Conservation (phyloP, 2,888 invertebrate genomes). For the Drosophila atroscutellata region DNA sequence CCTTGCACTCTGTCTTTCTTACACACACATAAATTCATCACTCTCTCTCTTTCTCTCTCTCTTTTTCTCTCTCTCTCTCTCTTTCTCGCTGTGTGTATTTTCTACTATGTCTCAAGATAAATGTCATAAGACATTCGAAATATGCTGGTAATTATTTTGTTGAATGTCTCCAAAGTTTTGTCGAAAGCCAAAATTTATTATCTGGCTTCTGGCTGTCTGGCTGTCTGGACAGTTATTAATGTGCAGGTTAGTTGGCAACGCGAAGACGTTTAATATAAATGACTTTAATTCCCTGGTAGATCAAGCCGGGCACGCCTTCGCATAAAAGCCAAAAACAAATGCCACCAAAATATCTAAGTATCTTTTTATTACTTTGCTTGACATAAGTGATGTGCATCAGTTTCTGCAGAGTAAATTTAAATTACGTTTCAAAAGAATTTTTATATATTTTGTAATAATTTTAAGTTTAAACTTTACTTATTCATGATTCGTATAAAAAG, state of each 20-base stretch:
- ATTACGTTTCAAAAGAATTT: neutral
- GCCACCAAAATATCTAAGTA: neutral
- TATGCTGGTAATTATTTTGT: constrained; percentile 81
- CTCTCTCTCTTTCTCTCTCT: neutral
- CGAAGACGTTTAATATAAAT: constrained; percentile 44
- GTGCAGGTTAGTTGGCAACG: constrained; percentile 59
- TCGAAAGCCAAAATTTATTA: constrained; percentile 62
- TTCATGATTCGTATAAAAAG: neutral
- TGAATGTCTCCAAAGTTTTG: constrained; percentile 75
- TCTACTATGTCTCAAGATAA: constrained; percentile 38
- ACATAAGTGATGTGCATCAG: constrained; percentile 10
- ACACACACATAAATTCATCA: neutral
- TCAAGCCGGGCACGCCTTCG: constrained; percentile 8
- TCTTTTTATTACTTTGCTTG: neutral
- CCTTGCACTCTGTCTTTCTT: neutral
- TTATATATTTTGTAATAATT: neutral
- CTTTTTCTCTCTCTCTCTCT: neutral
- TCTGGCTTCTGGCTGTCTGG: constrained; percentile 43
- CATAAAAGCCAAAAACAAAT: neutral
- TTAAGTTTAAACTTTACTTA: neutral
- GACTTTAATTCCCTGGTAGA: constrained; percentile 40
- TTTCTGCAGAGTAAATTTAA: neutral
- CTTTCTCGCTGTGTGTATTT: neutral
- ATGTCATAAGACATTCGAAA: constrained; percentile 71
- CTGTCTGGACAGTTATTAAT: constrained; percentile 64